Conservation (phyloP, 2,113 vertebrate genomes). For the Vulpes vulpes region DNA sequence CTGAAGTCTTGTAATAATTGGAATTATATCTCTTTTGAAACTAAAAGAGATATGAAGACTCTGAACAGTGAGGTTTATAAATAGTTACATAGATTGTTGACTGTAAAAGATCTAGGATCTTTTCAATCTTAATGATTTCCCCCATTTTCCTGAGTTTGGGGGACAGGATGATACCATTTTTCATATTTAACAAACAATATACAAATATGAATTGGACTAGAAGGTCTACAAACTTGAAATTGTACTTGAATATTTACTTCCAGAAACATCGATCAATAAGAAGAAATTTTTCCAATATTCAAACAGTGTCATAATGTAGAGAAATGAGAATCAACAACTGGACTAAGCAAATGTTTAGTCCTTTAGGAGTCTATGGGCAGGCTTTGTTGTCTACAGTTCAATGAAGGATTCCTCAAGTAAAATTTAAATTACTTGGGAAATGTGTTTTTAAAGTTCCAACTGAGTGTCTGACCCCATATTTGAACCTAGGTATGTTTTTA, state of each 20-base stretch:
- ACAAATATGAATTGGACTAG: not conserved
- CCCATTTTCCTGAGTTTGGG: not conserved
- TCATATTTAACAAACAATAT: not conserved
- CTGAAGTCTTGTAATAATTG: not conserved
- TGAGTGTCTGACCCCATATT: not conserved
- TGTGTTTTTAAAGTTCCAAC: not conserved
- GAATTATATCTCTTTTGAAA: not conserved
- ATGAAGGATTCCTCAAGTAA: not conserved
- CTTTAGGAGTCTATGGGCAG: not conserved
- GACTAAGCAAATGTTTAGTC: not conserved
- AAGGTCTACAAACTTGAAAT: not conserved
- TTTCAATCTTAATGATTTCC: conserved; percentile 7
- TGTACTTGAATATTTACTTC: not conserved
- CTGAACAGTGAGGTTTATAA: not conserved
- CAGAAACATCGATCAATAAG: not conserved
- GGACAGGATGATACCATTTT: not conserved
- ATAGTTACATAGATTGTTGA: not conserved
- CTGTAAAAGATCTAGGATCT: not conserved
- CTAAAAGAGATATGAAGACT: not conserved
- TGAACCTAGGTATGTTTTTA: not conserved
- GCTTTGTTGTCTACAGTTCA: not conserved
- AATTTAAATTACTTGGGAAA: not conserved
- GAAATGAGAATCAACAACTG: not conserved
- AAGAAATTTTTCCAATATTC: not conserved
- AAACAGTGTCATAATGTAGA: not conserved